Evolutionary conservation across 2,113 vertebrate species (phyloP).

Genomic region (Dascyllus trimaculatus): DNA sequence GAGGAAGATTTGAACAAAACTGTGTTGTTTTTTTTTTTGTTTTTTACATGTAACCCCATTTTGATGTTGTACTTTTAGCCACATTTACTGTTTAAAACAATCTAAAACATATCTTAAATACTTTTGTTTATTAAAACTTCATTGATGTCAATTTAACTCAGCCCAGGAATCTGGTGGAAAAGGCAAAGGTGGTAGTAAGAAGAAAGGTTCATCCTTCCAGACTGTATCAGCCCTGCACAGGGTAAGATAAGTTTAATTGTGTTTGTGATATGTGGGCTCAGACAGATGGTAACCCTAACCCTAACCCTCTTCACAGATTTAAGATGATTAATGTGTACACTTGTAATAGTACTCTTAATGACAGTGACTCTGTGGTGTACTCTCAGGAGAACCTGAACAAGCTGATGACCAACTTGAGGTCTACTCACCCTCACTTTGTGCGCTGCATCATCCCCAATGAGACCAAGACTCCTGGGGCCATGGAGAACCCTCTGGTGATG

Average conservation of each 20-base stretch:
- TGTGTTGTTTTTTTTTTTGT: too few relatives aligned
- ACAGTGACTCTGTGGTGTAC: not conserved
- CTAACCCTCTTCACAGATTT: not conserved
- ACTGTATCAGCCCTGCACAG: slow-evolving; percentile 92
- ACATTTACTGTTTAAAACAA: not conserved
- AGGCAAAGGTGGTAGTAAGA: slow-evolving; percentile 69
- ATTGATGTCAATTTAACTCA: not conserved
- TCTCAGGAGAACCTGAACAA: slow-evolving; percentile 95
- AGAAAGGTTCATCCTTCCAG: slow-evolving; percentile 95
- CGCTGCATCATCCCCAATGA: slow-evolving; percentile 96
- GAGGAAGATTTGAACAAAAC: too few relatives aligned
- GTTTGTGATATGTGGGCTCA: not conserved
- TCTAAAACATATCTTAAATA: too few relatives aligned
- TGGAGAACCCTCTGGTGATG: slow-evolving; percentile 95
- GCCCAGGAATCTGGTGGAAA: slow-evolving; percentile 13
- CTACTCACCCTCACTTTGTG: slow-evolving; percentile 95
- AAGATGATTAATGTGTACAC: not conserved
- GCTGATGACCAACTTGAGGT: slow-evolving; percentile 93
- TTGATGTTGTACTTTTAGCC: not conserved
- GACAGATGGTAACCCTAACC: too few relatives aligned
- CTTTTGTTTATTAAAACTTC: not conserved
- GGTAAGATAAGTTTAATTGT: slow-evolving; percentile 73
- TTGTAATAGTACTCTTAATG: not conserved
- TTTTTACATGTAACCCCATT: too few relatives aligned
- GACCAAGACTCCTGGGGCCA: slow-evolving; percentile 92